A percentile compares a stretch with the other conserved stretches of the same genome.
phyloP scores from a whole-genome alignment of 2,888 invertebrate species.

The Diarsia dahlii region DNA sequence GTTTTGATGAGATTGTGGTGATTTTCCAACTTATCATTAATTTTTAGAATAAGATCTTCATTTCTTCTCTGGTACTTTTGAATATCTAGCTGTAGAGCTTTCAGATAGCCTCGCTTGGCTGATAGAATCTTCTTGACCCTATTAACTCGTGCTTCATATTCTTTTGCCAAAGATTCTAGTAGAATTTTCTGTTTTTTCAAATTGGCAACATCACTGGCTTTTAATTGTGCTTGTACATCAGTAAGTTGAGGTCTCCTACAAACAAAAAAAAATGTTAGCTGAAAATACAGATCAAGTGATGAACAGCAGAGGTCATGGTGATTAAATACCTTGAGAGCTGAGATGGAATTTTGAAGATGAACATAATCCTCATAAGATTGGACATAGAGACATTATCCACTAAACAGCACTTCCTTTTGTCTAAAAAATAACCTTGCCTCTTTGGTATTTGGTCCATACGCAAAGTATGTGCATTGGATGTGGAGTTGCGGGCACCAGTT shows the following conservation, averaged over 20 bases:
- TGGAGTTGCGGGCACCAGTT: too few relatives aligned
- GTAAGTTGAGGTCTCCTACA: slow-evolving; percentile 85
- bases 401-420: neutral
- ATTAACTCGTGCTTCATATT: slow-evolving; percentile 83
- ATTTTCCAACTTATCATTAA: slow-evolving; percentile 80
- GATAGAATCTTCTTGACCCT: slow-evolving; percentile 81
- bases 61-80: slow-evolving; percentile 86
- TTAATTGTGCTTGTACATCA: slow-evolving; percentile 83
- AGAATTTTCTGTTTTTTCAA: slow-evolving; percentile 82
- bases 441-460: neutral
- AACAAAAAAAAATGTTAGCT: neutral
- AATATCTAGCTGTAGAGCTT: slow-evolving; percentile 85
- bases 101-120: slow-evolving; percentile 85
- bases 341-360: neutral
- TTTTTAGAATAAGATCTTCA: slow-evolving; percentile 79
- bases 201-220: slow-evolving; percentile 81
- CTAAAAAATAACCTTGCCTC: neutral
- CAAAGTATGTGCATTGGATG: too few relatives aligned
- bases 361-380: neutral
- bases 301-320: neutral
- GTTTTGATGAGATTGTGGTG: slow-evolving; percentile 75
- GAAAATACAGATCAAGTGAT: neutral
- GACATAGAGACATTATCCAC: neutral
- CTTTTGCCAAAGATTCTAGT: slow-evolving; percentile 82
- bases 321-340: neutral